A percentile compares a stretch with the other conserved stretches of the same genome.
Conservation (phyloP, 1,140 invertebrate species). For the Cydia splendana region DNA sequence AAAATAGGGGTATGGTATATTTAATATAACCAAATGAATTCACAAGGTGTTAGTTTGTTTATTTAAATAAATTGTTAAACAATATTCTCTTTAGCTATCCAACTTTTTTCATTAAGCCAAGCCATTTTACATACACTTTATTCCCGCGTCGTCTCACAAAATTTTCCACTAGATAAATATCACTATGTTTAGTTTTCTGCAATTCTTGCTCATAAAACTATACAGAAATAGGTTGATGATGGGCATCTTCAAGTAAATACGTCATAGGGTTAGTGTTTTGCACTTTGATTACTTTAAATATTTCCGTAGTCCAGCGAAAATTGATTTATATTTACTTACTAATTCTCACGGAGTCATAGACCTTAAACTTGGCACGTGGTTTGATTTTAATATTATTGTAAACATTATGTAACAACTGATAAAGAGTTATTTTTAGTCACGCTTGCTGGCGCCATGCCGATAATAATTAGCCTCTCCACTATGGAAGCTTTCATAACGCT, state of each 20-base stretch:
- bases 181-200: neutral
- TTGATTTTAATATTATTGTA: neutral
- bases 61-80: too few relatives aligned
- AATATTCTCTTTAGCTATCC: neutral
- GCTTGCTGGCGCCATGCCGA: too few relatives aligned
- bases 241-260: neutral
- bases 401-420: neutral
- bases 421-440: too few relatives aligned
- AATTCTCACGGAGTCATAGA: neutral
- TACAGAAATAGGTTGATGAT: neutral
- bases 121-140: neutral
- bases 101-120: slow-evolving; percentile 5
- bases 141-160: neutral
- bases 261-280: neutral
- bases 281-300: neutral
- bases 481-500: too few relatives aligned
- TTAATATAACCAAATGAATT: too few relatives aligned
- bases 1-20: too few relatives aligned
- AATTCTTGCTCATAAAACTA: neutral
- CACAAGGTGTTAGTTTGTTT: too few relatives aligned
- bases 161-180: neutral
- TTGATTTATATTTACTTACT: neutral
- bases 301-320: neutral
- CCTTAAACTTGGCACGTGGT: neutral
- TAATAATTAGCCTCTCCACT: too few relatives aligned